Base-by-base conservation (phyloP, 2,797 vertebrate genomes). In the Sus cebifrons region DNA sequence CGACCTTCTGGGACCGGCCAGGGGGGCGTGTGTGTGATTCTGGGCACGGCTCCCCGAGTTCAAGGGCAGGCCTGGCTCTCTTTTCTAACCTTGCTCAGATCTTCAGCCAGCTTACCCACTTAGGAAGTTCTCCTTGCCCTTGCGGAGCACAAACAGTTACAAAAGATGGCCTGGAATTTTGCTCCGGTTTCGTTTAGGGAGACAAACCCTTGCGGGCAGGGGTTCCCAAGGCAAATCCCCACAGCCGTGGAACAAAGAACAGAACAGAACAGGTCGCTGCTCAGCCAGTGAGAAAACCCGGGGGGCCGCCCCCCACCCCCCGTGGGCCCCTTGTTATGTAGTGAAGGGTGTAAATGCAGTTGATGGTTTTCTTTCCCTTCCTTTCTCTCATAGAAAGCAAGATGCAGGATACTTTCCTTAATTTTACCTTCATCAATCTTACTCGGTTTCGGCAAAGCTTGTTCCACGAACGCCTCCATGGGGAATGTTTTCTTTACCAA, bases 401-500 rank as follows among this genome's bases (percentile, higher is more conserved):
- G 97, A 89, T 54, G 67, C 32, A 52, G n/a, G 73, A 77, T 87
- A 95, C 98, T 98, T 98, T 93, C 97, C 97, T 97, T 98, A 62
- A 90, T 96, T 98, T 98, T 85, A 81, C 88, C 91, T 97, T 98
- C 97, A 98, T 98, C 98, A 98, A 98, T 98, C 97, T 98, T 97
- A 75, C 90, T 98, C 97, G 89, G 92, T 97, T 97, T 98, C 74
- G 88, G 88, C 82, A 96, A 97, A 89, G 83, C 84, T 89, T 86
- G 36, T 98, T 98, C 95, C 89, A 49, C 89, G 97, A 98, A 92
- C 40, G 64, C 70, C 89, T 79, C 0, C 6, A 94, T 94, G 86
- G 98, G 84, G 97, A 96, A 98, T 98, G 96, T 98, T 98, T 98
- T 98, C 98, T 98, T 98, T 98, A 98, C 98, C 97, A 96, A 98